Conservation (phyloP, 1,140 invertebrate genomes). For the Anagrus nilaparvatae region DNA sequence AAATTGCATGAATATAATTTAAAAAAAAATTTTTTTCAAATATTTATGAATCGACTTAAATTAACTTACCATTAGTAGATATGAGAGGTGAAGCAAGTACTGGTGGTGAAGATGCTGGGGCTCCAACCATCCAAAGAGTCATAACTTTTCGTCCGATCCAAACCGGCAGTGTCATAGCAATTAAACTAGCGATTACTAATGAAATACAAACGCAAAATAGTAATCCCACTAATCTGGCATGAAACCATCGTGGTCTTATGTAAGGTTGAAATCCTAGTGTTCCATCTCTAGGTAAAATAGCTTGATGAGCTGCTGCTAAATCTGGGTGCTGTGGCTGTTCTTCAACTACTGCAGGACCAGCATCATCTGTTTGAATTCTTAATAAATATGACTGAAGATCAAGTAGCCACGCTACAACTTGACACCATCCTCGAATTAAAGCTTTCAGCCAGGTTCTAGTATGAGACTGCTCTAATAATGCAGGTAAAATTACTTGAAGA, state of each 20-base stretch:
- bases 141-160: constrained; percentile 81
- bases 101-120: constrained; percentile 37
- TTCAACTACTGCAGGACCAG: constrained; percentile 34
- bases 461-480: constrained; percentile 91
- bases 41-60: too few relatives aligned
- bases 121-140: constrained; percentile 67
- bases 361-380: constrained; percentile 49
- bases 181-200: constrained; percentile 68
- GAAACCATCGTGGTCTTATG: constrained; percentile 71
- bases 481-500: constrained; percentile 92
- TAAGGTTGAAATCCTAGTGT: constrained; percentile 83
- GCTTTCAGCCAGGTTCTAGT: constrained; percentile 87
- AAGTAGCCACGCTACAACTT: constrained; percentile 71
- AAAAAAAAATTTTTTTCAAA: too few relatives aligned
- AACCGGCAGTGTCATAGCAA: constrained; percentile 81
- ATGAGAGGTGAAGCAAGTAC: constrained; percentile 28
- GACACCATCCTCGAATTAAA: constrained; percentile 81
- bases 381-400: constrained; percentile 84
- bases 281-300: constrained; percentile 65
- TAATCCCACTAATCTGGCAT: constrained; percentile 63
- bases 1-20: constrained; percentile 1
- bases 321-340: constrained; percentile 45
- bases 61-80: constrained; percentile 27
- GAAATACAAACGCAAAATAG: constrained; percentile 75
- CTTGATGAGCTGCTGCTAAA: constrained; percentile 73